Conservation (phyloP, 1,140 invertebrate genomes). For the Whitmania pigra region DNA sequence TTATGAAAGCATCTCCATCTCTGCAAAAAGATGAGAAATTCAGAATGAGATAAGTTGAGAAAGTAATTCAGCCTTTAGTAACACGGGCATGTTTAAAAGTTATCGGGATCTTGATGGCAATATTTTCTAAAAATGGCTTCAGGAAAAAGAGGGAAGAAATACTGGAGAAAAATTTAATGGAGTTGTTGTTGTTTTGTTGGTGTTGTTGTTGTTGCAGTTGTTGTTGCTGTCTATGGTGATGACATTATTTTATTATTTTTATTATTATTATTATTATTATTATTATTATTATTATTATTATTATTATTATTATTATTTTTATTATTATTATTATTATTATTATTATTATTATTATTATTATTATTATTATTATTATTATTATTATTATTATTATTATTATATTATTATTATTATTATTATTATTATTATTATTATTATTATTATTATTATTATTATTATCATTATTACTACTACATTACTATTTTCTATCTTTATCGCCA, state of each 20-base stretch:
- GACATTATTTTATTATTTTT: neutral
- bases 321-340: slow-evolving; percentile 7
- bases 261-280: too few species aligned
- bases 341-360: neutral
- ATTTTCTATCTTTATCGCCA: neutral
- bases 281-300: slow-evolving; percentile 6
- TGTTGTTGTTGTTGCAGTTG: neutral
- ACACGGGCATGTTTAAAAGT: too few species aligned
- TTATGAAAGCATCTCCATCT: too few species aligned
- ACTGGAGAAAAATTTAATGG: neutral
- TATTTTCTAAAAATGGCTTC: too few species aligned
- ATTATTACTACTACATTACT: neutral
- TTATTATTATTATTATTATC: slow-evolving; percentile 2
- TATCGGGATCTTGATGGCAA: too few species aligned
- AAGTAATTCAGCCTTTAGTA: too few species aligned
- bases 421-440: neutral
- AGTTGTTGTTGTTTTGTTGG: neutral
- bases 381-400: too few species aligned
- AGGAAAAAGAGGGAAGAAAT: too few species aligned
- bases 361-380: too few species aligned
- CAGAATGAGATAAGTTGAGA: too few species aligned
- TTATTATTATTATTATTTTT: slow-evolving; percentile 10
- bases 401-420: too few species aligned
- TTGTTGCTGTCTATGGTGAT: neutral
- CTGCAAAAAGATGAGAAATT: too few species aligned